Evolutionary conservation across 2,797 vertebrate genomes (phyloP).

Genomic region (Sarcophilus harrisii): DNA sequence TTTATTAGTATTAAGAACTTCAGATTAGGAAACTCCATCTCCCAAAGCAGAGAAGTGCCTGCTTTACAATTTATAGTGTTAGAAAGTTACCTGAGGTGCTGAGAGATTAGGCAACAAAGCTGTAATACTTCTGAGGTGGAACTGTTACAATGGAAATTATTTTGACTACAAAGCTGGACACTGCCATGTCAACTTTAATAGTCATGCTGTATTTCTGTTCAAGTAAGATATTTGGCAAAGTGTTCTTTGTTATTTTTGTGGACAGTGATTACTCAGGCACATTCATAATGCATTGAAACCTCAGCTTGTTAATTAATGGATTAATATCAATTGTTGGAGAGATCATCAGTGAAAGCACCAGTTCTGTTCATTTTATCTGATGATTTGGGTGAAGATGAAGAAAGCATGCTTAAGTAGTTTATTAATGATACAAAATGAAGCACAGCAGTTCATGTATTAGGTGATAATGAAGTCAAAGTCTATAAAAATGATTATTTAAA

Average conservation of each 20-base stretch:
- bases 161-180: background rate
- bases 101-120: background rate
- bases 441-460: background rate
- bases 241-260: background rate
- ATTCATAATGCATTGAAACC: background rate
- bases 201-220: background rate
- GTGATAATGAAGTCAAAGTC: conserved; percentile 17
- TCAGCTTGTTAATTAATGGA: background rate
- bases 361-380: background rate
- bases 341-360: background rate
- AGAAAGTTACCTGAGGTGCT: background rate
- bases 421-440: background rate
- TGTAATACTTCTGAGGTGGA: background rate
- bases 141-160: background rate
- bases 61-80: background rate
- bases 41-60: background rate
- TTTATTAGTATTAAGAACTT: background rate
- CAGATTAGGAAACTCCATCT: background rate
- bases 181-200: background rate
- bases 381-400: conserved; percentile 21
- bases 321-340: background rate
- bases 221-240: background rate
- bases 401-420: conserved; percentile 24
- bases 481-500: conserved; percentile 1
- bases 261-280: background rate